Evolutionary conservation across 2,888 invertebrate genomes (phyloP).

Genomic region (Synanthedon formicaeformis): DNA sequence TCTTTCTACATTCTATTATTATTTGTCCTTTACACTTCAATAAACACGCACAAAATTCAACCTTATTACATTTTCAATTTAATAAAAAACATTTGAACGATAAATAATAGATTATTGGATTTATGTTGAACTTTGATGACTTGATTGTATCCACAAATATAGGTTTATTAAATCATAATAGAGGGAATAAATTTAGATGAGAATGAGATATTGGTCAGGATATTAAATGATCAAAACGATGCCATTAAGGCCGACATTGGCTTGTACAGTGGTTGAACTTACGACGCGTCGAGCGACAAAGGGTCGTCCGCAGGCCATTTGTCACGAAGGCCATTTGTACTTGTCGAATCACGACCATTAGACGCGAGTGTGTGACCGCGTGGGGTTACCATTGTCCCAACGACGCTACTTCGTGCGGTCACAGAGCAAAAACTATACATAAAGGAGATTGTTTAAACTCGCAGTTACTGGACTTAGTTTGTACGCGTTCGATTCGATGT

Average conservation of each 20-base stretch:
- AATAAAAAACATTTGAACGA: not conserved
- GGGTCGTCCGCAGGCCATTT: conserved; percentile 66
- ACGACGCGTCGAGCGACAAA: conserved; percentile 44
- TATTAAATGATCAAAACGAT: not conserved
- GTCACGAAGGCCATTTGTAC: conserved; percentile 70
- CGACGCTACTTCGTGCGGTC: conserved; percentile 30
- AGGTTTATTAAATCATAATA: too few relatives aligned
- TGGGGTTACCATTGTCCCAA: conserved; percentile 51
- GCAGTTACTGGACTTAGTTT: conserved; percentile 13
- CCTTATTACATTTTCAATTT: conserved; percentile 20
- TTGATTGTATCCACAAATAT: not conserved
- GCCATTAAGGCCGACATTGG: conserved; percentile 46
- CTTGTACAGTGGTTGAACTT: conserved; percentile 47
- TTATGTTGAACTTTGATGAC: too few relatives aligned
- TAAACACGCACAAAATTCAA: conserved; percentile 19
- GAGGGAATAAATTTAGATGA: too few relatives aligned
- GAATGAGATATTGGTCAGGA: not conserved
- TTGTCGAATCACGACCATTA: conserved; percentile 72
- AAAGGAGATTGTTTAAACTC: conserved; percentile 7
- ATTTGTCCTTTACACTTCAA: conserved; percentile 23
- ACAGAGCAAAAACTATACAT: conserved; percentile 27
- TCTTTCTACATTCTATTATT: conserved; percentile 46
- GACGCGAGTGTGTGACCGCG: conserved; percentile 67
- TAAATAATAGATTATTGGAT: not conserved
- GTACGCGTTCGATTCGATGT: conserved; percentile 14